Evolutionary conservation across 2,797 vertebrate genomes (phyloP).

Genomic region (Notamacropus eugenii): DNA sequence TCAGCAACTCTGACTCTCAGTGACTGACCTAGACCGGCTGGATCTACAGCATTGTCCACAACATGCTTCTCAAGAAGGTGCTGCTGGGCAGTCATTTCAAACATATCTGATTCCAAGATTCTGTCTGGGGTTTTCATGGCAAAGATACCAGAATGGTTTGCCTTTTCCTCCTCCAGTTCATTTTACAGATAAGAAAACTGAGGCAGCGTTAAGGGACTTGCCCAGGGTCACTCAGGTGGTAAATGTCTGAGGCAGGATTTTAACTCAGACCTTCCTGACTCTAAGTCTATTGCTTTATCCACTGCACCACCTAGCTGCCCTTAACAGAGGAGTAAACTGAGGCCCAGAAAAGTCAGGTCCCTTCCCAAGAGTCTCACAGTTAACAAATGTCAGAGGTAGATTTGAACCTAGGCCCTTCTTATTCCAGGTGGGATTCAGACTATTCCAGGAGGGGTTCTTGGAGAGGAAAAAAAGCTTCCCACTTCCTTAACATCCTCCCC

Average conservation of each 20-base stretch:
- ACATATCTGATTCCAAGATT: neutral
- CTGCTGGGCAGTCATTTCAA: no score
- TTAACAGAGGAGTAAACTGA: neutral
- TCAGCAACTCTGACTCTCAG: neutral
- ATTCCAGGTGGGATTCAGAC: neutral
- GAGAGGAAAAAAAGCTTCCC: neutral
- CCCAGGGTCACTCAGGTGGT: neutral
- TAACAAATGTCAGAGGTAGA: neutral
- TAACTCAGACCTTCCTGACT: neutral
- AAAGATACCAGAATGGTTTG: neutral
- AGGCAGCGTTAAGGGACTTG: neutral
- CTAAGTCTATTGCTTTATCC: neutral
- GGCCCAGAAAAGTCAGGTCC: neutral
- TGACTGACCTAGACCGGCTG: neutral
- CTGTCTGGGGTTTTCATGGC: neutral
- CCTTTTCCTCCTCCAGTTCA: no score
- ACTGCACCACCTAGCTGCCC: neutral
- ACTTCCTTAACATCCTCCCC: neutral
- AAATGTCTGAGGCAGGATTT: neutral
- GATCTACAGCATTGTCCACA: no score
- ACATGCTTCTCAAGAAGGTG: neutral
- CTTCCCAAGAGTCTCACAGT: neutral
- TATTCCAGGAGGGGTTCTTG: neutral
- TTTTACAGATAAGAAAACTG: neutral
- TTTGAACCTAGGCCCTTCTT: neutral